Conservation (phyloP, 64 coral and sea anemone species). For the Montipora sp. region DNA sequence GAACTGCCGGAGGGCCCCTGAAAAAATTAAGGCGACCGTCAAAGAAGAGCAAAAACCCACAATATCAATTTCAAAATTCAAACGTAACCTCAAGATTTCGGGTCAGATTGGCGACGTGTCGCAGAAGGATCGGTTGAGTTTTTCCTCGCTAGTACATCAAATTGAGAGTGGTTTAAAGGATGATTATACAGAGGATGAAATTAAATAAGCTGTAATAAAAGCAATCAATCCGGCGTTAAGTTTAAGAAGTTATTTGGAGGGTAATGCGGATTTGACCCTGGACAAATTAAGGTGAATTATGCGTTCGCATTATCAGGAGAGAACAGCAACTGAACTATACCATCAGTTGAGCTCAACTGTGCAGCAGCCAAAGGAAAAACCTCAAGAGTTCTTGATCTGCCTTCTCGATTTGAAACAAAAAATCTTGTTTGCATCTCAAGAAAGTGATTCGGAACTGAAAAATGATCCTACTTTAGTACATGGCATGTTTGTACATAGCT, state of each 20-base stretch:
- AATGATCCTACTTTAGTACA: constrained; percentile 41
- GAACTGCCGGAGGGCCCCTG: neutral
- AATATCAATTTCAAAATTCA: neutral
- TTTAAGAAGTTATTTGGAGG: neutral
- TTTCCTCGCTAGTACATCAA: too few species aligned
- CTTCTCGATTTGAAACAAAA: constrained; percentile 54
- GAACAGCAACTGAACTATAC: constrained; percentile 48
- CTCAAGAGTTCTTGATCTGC: constrained; percentile 60
- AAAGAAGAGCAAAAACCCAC: too few species aligned
- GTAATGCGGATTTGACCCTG: neutral
- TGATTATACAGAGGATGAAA: too few species aligned
- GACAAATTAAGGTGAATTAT: too few species aligned
- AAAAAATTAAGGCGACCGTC: neutral
- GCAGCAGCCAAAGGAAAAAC: constrained; percentile 35
- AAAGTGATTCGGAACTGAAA: constrained; percentile 25
- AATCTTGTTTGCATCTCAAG: constrained; percentile 51
- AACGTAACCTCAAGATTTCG: neutral
- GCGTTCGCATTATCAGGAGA: constrained; percentile 38
- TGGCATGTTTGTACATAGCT: constrained; percentile 2
- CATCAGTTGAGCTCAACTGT: constrained; percentile 40
- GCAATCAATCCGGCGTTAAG: neutral
- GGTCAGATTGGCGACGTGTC: neutral
- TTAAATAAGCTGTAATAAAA: neutral
- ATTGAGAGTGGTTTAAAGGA: too few species aligned
- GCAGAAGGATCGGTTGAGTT: too few species aligned